Evolutionary conservation across 1,140 invertebrate genomes (phyloP).

Genomic region (Pseudachorutes palmiensis): DNA sequence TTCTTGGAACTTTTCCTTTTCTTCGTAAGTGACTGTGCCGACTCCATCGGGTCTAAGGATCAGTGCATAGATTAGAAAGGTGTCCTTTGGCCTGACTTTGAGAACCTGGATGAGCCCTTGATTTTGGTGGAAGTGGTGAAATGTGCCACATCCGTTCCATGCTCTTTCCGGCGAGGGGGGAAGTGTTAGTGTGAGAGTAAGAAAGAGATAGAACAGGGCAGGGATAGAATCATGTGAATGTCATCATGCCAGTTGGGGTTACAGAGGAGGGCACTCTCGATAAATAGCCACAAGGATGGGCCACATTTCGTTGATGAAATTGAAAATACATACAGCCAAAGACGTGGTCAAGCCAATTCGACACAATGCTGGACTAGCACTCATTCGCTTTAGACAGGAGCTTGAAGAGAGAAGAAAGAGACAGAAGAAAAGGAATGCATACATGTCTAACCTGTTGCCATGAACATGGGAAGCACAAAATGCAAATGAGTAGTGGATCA

Average conservation of each 20-base stretch:
- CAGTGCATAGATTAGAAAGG: background rate
- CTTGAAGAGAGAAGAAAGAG: constrained; percentile 26
- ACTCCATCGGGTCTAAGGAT: constrained; percentile 84
- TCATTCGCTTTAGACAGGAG: constrained; percentile 26
- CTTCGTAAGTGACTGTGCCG: constrained; percentile 92
- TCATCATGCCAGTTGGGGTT: too few species aligned
- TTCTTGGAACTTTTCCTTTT: constrained; percentile 96
- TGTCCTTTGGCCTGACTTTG: background rate
- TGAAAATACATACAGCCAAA: constrained; percentile 32
- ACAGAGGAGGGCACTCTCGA: too few species aligned
- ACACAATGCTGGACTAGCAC: constrained; percentile 15
- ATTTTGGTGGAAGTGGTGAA: too few species aligned
- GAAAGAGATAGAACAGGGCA: too few species aligned
- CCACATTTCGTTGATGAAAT: constrained; percentile 29
- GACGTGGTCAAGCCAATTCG: constrained; percentile 7
- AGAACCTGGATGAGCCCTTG: too few species aligned
- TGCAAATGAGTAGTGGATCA: constrained; percentile 97
- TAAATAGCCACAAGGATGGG: too few species aligned
- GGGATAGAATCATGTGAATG: too few species aligned
- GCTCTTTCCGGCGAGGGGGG: too few species aligned
- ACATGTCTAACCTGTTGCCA: constrained; percentile 71
- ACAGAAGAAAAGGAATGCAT: constrained; percentile 31
- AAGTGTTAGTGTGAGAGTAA: too few species aligned
- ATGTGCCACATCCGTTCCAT: too few species aligned
- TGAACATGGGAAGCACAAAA: constrained; percentile 98